Base-by-base conservation (phyloP, 2,888 invertebrate species). In the Metalampra italica region DNA sequence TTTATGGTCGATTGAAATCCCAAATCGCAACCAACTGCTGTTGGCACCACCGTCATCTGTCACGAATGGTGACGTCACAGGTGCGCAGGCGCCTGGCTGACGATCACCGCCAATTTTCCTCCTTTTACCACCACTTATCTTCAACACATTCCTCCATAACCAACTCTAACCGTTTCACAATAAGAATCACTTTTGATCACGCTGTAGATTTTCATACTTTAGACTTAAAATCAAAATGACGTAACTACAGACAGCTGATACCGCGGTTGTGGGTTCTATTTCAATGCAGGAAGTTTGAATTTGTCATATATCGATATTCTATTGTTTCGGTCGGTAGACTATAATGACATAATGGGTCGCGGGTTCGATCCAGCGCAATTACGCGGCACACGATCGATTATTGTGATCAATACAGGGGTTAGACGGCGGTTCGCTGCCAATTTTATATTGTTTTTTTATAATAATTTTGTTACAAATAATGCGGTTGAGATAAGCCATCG, bases 331-430 rank as follows among this genome's bases (percentile, higher is more conserved):
- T 82, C 83, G 78, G 82, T 71, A 78, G 75, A 69, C 68, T 76
- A 85, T 89, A 89, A 89, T 89, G 85, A 86, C 82, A 84, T 89
- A 89, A 89, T 89, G 87, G 87, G 82, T 80, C 76, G 75, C 74
- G 73, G 82, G 82, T 83, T 80, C 80, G 84, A 81, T 80, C 81
- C 85, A 65, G 75, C 77, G 82, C 88, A 86, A 88, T 89, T 88
- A 88, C 85, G 78, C 71, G 88, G 87, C 88, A 89, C 89, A 89
- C 89, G 89, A 88, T 88, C 88, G 87, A 88, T 88, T 87, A 87
- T 84, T 83, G 82, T 87, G 88, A 88, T 89, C 89, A 86, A 89
- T 88, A 85, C 85, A 76, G 87, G 81, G 88, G 87, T 86, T 85
- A 86, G 87, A 80, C 79, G 75, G 75, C 79, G 85, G 84, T 84